Evolutionary conservation across 2,888 invertebrate species (phyloP).

Genomic region (Patella pellucida): DNA sequence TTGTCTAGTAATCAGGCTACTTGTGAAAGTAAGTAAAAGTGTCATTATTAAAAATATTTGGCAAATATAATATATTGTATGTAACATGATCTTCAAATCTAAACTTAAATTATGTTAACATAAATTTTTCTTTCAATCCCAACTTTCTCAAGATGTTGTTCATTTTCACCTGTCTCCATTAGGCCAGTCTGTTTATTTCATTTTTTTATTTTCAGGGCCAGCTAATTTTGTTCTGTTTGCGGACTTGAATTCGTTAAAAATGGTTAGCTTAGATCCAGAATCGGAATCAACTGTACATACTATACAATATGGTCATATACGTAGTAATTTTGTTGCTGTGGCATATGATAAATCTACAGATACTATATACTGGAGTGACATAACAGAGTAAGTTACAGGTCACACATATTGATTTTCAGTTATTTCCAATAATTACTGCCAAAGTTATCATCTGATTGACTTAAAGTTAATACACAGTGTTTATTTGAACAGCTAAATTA

Average conservation of each 20-base stretch:
- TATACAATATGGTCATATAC: slow-evolving; percentile 46
- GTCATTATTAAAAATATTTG: too few relatives aligned
- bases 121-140: neutral
- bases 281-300: slow-evolving; percentile 43
- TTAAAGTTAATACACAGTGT: too few relatives aligned
- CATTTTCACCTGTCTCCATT: neutral
- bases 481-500: too few relatives aligned
- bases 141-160: neutral
- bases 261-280: slow-evolving; percentile 51
- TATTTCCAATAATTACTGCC: too few relatives aligned
- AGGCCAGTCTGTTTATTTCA: neutral
- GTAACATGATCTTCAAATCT: too few relatives aligned
- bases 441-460: too few relatives aligned
- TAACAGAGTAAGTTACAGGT: slow-evolving; percentile 11
- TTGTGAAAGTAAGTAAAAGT: slow-evolving; percentile 45
- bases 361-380: slow-evolving; percentile 57
- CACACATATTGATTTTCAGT: neutral
- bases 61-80: too few relatives aligned
- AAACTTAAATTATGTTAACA: neutral
- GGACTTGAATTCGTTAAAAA: slow-evolving; percentile 57
- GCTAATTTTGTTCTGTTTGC: slow-evolving; percentile 57
- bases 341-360: slow-evolving; percentile 47
- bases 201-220: slow-evolving; percentile 46
- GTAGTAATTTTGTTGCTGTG: slow-evolving; percentile 54
- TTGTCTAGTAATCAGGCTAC: slow-evolving; percentile 44